Evolutionary conservation across 1,140 invertebrate species (phyloP), one percentile per base, ranked within the genome.

Genomic region (Drosophila elegans): DNA sequence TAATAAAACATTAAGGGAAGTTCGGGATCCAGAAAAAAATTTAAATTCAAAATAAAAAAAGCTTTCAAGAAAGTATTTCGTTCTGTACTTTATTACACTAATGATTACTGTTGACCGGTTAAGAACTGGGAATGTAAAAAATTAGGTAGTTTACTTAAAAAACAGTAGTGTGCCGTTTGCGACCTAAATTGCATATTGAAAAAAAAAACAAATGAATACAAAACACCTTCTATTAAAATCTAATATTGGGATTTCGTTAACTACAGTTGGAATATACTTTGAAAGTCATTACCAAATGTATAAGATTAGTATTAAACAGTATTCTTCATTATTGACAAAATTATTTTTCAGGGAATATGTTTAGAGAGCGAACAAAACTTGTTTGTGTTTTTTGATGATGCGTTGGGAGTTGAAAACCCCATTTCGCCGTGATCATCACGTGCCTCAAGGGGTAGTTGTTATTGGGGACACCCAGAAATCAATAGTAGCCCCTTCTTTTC

Each of bases 401-500:
- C 29, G 10, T 32, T 56, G 13, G 5, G 32, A 11, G 27, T 21
- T 36, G 49, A 9, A 16, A 49, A 0, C 6, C 48, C n/a, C 29
- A 3, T 12, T 36, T 12, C 4, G 10, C n/a, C 3, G 13, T 16
- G 29, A 4, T 34, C 12, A 3, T 34, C 21, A 29, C n/a, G 5
- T 38, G 36, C 21, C 13, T 11, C 29, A 11, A 16, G 44, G 29
- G 9, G 3, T 12, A n/a, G 11, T 36, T 13, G 13, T 0, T 4
- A 4, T 1, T 0, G 9, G 0, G 6, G 52, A 3, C 51, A 39
- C 11, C 25, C n/a, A 36, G 21, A 29, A 63, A 66, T 66, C 60
- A 12, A 66, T 66, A 25, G 34, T 11, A 49, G 39, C 25, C 59
- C 60, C 44, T 11, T 32, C 44, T 64, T 27, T 13, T 25, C 9